Evolutionary conservation across 2,888 invertebrate species (phyloP).

Genomic region (Drosophila fulvimacula): DNA sequence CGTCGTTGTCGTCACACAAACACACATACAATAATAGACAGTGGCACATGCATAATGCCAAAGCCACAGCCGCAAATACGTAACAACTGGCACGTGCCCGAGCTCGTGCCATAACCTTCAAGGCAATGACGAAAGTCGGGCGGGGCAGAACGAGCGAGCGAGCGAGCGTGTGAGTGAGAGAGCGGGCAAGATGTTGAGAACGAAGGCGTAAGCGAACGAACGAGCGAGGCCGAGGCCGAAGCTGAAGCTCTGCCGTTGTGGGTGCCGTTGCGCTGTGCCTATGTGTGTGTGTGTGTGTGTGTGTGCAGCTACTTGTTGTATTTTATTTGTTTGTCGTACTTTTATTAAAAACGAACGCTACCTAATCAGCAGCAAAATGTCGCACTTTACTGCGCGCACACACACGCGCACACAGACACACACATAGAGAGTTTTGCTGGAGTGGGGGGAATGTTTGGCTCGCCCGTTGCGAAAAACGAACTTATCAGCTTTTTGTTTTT

Average conservation of each 20-base stretch:
- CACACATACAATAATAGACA: constrained; percentile 14
- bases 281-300: constrained; percentile 29
- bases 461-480: constrained; percentile 51
- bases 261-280: constrained; percentile 32
- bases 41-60: constrained; percentile 33
- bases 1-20: constrained; percentile 42
- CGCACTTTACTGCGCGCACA: constrained; percentile 72
- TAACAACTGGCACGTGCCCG: constrained; percentile 66
- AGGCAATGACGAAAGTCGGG: constrained; percentile 50
- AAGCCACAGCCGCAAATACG: constrained; percentile 69
- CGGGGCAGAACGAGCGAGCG: constrained; percentile 1
- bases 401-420: constrained; percentile 39
- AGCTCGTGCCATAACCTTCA: constrained; percentile 69
- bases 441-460: constrained; percentile 34
- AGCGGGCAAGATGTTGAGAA: constrained; percentile 30
- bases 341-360: constrained; percentile 79
- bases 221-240: constrained; percentile 38
- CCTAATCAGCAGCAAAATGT: constrained; percentile 79
- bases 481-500: constrained; percentile 67
- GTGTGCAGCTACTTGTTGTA: constrained; percentile 66
- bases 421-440: constrained; percentile 7
- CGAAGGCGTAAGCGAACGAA: constrained; percentile 40
- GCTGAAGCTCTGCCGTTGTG: constrained; percentile 45
- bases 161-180: not conserved
- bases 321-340: constrained; percentile 76